Evolutionary conservation across 2,113 vertebrate species (phyloP).

Genomic region (Opisthocomus hoazin): DNA sequence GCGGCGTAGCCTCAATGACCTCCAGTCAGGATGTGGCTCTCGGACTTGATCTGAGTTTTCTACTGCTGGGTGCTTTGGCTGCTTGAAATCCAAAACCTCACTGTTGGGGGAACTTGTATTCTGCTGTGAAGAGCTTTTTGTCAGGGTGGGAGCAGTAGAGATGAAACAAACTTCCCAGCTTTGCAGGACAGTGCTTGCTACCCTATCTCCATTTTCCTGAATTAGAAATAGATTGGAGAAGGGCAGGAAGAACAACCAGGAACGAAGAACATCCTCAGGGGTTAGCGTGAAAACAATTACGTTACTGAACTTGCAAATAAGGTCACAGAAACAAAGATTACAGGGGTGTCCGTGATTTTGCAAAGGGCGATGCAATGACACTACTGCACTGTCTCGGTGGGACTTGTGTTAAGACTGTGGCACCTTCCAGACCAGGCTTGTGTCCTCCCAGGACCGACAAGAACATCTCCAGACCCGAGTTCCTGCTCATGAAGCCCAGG

Average conservation of each 20-base stretch:
- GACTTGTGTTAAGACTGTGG: rapidly evolving
- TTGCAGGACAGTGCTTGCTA: not conserved
- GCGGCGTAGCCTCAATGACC: not conserved
- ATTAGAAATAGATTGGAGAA: not conserved
- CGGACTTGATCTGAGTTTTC: not conserved
- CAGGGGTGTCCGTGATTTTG: not conserved
- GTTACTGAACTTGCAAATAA: not conserved
- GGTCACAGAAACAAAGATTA: not conserved
- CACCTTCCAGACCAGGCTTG: not conserved
- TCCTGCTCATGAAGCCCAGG: not conserved
- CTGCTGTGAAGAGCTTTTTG: not conserved
- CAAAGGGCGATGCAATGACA: not conserved
- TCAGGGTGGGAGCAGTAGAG: not conserved
- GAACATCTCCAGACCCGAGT: not conserved
- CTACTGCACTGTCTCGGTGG: not conserved
- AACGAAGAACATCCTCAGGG: not conserved
- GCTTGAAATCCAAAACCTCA: not conserved
- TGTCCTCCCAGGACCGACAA: not conserved
- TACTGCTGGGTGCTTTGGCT: not conserved
- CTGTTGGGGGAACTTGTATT: not conserved
- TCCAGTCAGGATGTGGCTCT: not conserved
- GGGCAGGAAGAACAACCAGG: not conserved
- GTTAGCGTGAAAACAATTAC: not conserved
- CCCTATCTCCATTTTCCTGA: not conserved
- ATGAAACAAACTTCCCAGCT: not conserved